Evolutionary conservation across 1,140 invertebrate species (phyloP).

Genomic region (Phthorimaea operculella): DNA sequence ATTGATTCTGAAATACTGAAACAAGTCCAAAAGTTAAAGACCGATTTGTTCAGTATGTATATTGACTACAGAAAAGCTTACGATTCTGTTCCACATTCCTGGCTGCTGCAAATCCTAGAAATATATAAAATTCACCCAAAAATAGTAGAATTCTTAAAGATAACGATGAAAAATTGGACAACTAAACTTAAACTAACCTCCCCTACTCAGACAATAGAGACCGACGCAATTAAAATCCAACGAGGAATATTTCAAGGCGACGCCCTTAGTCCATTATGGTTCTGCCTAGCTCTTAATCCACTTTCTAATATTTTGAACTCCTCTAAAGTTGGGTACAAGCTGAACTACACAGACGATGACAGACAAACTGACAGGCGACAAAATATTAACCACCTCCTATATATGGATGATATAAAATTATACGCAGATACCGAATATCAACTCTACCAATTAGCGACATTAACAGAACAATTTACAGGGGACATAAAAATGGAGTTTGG

Average conservation of each 20-base stretch:
- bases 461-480: background rate
- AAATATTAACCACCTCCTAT: no score
- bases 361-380: background rate
- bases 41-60: no score
- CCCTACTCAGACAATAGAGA: constrained; percentile 1
- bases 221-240: constrained; percentile 15
- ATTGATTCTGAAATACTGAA: constrained; percentile 8
- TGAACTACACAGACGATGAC: background rate
- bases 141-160: constrained; percentile 2
- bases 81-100: no score
- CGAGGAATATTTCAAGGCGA: constrained; percentile 26
- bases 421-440: background rate
- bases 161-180: constrained; percentile 11
- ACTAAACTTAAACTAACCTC: constrained; percentile 6
- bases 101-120: no score
- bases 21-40: background rate
- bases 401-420: background rate
- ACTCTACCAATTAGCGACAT: background rate
- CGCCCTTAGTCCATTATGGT: constrained; percentile 22
- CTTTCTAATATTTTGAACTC: background rate
- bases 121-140: no score
- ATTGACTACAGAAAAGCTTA: no score
- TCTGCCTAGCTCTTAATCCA: constrained; percentile 12
- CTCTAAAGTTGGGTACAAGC: background rate
- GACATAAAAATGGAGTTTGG: no score